These are phyloP conservation scores for Uloborus plumipes DNA, from an alignment of 2,888 invertebrate species.

Conservation along the genomic window DNA sequence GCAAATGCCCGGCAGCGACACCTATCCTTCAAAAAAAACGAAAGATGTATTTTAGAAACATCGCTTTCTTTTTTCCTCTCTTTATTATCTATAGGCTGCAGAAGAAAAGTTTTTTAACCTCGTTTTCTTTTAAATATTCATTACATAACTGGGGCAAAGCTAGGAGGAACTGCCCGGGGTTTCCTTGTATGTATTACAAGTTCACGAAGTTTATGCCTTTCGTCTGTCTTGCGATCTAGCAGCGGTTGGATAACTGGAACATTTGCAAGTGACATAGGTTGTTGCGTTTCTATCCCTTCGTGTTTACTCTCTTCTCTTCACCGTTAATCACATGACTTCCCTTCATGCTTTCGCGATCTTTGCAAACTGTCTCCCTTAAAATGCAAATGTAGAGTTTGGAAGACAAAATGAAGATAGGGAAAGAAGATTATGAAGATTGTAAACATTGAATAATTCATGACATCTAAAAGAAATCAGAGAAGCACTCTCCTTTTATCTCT, in stretches of 20 bases:
- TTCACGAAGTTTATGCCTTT: conserved; percentile 2
- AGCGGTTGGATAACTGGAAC: conserved; percentile 17
- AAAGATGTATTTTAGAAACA: conserved; percentile 6
- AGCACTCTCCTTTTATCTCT: too few species aligned
- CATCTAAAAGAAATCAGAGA: too few species aligned
- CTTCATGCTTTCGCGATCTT: too few species aligned
- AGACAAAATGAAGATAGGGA: too few species aligned
- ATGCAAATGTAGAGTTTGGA: too few species aligned
- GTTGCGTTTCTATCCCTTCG: not conserved
- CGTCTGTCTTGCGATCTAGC: not conserved
- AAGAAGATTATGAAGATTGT: too few species aligned
- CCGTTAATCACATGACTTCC: too few species aligned
- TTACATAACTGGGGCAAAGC: conserved; percentile 32
- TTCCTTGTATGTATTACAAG: conserved; percentile 15
- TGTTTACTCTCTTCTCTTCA: not conserved
- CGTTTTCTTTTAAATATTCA: conserved; percentile 39
- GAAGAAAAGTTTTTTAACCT: conserved; percentile 19
- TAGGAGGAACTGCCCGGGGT: conserved; percentile 6
- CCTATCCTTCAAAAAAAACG: too few species aligned
- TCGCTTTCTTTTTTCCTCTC: conserved; percentile 5
- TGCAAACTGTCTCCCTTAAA: too few species aligned
- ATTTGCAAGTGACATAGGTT: conserved; percentile 2
- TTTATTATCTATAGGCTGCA: not conserved
- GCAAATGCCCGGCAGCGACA: too few species aligned
- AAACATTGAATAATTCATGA: too few species aligned